Percentiles rank a stretch among this genome's conserved stretches.
These are phyloP conservation scores for Perccottus glenii DNA, from an alignment of 2,113 vertebrate species.

Conservation along the genomic window DNA sequence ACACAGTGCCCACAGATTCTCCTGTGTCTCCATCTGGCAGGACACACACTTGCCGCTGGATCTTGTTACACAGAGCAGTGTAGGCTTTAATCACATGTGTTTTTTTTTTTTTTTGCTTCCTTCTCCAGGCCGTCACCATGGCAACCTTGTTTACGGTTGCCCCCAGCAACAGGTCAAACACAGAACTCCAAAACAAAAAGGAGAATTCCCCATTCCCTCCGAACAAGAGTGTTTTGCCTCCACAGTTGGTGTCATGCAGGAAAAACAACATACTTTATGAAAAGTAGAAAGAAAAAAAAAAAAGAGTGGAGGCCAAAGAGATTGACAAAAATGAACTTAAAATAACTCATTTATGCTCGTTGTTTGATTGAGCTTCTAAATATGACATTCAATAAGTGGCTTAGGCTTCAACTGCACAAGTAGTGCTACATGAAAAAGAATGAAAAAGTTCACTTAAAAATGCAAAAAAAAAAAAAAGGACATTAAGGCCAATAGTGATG, in stretches of 20 bases:
- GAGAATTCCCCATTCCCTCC: constrained; percentile 73
- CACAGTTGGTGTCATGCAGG: constrained; percentile 34
- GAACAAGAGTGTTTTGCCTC: constrained; percentile 64
- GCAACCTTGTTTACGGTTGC: constrained; percentile 85
- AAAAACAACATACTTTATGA: constrained; percentile 33
- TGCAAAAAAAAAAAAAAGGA: too few relatives aligned
- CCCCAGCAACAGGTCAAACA: constrained; percentile 82
- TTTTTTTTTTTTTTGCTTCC: constrained; percentile 84
- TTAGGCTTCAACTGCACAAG: constrained; percentile 17
- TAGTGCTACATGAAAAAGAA: constrained; percentile 24
- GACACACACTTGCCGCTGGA: constrained; percentile 63
- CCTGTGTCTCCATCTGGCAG: constrained; percentile 57
- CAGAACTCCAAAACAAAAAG: constrained; percentile 81
- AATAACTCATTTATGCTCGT: constrained; percentile 34
- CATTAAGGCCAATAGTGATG: too few relatives aligned
- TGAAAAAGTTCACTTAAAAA: not conserved
- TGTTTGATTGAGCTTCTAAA: constrained; percentile 44
- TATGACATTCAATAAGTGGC: constrained; percentile 22
- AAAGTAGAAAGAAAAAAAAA: constrained; percentile 19
- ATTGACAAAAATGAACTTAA: not conserved
- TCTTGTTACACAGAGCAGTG: constrained; percentile 74
- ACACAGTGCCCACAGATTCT: constrained; percentile 61
- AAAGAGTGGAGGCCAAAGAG: constrained; percentile 24
- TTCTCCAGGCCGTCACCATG: constrained; percentile 69
- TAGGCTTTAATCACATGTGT: constrained; percentile 79